phyloP scores from a whole-genome alignment of 1,140 invertebrate genomes.

The Eueides isabella region DNA sequence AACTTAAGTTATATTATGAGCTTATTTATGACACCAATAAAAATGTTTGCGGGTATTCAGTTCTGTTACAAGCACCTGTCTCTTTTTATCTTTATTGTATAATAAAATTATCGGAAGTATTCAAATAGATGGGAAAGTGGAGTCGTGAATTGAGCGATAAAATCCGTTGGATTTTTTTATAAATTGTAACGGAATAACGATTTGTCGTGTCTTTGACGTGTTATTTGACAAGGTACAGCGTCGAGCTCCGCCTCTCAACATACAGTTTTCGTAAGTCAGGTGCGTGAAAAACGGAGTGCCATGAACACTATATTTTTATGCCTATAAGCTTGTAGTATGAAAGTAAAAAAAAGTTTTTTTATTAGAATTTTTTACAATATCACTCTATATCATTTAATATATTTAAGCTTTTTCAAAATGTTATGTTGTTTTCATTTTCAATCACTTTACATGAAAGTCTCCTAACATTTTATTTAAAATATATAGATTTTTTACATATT shows the following conservation, averaged over 20 bases:
- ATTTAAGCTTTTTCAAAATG: not conserved
- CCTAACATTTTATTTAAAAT: not conserved
- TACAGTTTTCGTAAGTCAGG: too few species aligned
- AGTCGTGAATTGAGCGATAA: conserved; percentile 13
- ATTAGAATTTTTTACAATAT: too few species aligned
- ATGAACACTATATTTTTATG: too few species aligned
- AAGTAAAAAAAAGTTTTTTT: too few species aligned
- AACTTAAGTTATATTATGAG: conserved; percentile 49
- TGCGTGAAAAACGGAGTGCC: too few species aligned
- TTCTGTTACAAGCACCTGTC: conserved; percentile 64
- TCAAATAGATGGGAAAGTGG: conserved; percentile 42
- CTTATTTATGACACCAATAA: conserved; percentile 67
- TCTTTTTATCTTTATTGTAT: conserved; percentile 53
- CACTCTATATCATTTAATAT: too few species aligned
- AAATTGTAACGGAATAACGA: conserved; percentile 2
- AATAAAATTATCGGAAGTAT: conserved; percentile 50
- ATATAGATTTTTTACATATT: conserved; percentile 17
- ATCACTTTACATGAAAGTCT: not conserved
- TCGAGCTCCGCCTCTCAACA: too few species aligned
- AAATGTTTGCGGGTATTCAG: conserved; percentile 69
- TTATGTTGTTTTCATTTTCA: not conserved
- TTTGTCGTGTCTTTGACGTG: too few species aligned
- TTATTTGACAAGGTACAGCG: too few species aligned
- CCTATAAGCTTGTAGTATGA: too few species aligned
- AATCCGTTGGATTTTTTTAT: conserved; percentile 3